These are phyloP conservation scores for Poecile montanus DNA, from an alignment of 2,797 vertebrate genomes.

Conservation along the genomic window DNA sequence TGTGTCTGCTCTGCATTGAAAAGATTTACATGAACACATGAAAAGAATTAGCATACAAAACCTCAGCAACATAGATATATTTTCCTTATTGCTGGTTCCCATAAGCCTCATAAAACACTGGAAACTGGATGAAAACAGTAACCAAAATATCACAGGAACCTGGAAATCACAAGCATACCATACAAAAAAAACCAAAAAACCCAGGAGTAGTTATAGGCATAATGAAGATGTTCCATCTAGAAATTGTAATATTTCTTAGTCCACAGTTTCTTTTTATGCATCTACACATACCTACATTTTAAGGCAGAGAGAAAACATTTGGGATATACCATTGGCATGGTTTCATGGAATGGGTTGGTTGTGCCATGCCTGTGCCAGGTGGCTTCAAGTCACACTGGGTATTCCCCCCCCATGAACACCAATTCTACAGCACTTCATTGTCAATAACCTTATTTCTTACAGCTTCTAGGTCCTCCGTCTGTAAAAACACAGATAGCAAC, in stretches of 20 bases:
- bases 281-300: neutral
- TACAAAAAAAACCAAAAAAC: neutral
- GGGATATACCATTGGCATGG: neutral
- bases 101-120: neutral
- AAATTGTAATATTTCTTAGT: neutral
- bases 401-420: neutral
- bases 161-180: neutral
- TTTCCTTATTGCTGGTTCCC: neutral
- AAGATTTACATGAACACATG: neutral
- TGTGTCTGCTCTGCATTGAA: neutral
- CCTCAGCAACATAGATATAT: neutral
- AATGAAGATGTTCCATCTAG: neutral
- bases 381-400: neutral
- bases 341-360: neutral
- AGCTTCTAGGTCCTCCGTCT: neutral
- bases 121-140: neutral
- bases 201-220: neutral
- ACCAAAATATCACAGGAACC: neutral
- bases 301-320: neutral
- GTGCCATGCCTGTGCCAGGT: neutral
- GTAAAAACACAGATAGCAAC: constrained; percentile 15
- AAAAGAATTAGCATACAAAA: neutral
- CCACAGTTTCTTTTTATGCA: neutral
- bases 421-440: neutral
- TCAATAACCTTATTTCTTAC: neutral